Conservation (phyloP, 2,113 vertebrate genomes). For the Aramus guarauna region DNA sequence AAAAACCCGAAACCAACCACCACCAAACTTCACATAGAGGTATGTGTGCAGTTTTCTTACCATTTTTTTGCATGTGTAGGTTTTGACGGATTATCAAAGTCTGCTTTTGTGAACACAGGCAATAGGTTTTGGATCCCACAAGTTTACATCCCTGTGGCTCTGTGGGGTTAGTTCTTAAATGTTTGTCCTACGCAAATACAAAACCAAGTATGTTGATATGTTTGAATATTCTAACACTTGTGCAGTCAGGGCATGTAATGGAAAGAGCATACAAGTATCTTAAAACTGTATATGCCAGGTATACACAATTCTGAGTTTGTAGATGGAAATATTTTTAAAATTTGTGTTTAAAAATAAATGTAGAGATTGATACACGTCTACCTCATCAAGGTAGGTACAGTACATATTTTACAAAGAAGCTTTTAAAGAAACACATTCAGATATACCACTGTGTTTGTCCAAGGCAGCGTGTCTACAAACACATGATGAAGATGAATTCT, state of each 20-base stretch:
- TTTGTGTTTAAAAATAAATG: not conserved
- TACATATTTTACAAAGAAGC: not conserved
- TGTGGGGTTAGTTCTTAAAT: not conserved
- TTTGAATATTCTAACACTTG: not conserved
- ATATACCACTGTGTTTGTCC: not conserved
- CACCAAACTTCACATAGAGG: not conserved
- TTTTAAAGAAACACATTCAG: not conserved
- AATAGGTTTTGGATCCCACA: not conserved
- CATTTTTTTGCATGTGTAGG: not conserved
- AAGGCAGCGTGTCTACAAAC: not conserved
- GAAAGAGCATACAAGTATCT: accelerated
- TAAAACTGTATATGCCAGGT: not conserved
- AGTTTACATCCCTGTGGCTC: not conserved
- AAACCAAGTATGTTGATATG: not conserved
- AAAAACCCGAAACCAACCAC: not conserved
- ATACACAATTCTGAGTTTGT: not conserved
- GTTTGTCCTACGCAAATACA: not conserved
- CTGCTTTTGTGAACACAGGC: not conserved
- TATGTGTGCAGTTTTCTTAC: not conserved
- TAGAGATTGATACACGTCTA: not conserved
- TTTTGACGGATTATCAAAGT: not conserved
- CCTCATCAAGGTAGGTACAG: not conserved
- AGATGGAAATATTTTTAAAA: not conserved
- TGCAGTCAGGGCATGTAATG: not conserved
- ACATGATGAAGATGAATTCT: not conserved